Conservation (phyloP, 2,888 invertebrate species). For the Ashinkailepas kermadecensis region DNA sequence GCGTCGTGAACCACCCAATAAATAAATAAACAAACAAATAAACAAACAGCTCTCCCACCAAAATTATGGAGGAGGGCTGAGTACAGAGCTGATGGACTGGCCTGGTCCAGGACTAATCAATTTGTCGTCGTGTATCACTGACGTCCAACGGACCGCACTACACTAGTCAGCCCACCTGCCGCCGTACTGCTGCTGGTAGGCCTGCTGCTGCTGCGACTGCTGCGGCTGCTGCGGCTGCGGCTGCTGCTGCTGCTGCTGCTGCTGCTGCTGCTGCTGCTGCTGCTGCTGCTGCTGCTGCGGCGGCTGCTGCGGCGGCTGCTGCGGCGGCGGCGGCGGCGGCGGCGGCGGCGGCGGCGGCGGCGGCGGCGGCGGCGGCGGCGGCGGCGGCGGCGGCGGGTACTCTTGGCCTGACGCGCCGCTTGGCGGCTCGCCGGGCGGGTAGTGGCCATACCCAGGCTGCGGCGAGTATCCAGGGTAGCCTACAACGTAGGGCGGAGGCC, state of each 20-base stretch:
- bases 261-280: background rate
- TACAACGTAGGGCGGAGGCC: background rate
- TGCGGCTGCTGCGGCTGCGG: background rate
- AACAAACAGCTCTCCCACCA: too few species aligned
- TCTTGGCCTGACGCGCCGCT: background rate
- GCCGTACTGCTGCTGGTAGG: constrained; percentile 4
- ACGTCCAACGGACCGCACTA: too few species aligned
- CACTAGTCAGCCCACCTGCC: background rate
- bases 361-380: background rate
- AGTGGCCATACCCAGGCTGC: background rate
- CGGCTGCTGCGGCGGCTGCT: too few species aligned
- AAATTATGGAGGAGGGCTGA: too few species aligned
- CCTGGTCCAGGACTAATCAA: too few species aligned
- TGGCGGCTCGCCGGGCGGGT: background rate
- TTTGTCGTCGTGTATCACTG: too few species aligned
- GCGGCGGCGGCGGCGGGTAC: background rate
- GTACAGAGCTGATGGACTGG: too few species aligned
- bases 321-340: background rate
- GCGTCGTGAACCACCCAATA: too few species aligned
- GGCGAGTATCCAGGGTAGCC: constrained; percentile 5
- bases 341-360: background rate
- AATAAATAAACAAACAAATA: too few species aligned
- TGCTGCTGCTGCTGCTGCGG: background rate
- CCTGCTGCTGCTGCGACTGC: background rate
- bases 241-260: too few species aligned